A percentile compares a stretch with the other conserved stretches of the same genome.
These are phyloP conservation scores for Iguana delicatissima DNA, from an alignment of 2,797 vertebrate species.

Conservation along the genomic window DNA sequence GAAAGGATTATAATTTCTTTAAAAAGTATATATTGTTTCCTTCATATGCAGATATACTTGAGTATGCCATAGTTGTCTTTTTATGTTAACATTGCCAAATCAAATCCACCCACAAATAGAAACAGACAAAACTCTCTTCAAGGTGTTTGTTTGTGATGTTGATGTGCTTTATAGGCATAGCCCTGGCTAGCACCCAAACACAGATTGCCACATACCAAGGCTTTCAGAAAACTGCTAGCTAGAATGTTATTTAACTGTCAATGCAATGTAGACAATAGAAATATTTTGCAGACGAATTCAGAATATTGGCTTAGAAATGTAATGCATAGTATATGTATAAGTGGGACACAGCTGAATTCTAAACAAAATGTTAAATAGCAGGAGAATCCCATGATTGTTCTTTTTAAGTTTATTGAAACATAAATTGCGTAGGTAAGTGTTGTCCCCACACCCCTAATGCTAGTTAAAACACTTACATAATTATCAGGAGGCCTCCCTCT, in stretches of 20 bases:
- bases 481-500: no score
- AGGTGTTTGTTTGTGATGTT: slow-evolving; percentile 35
- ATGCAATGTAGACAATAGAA: slow-evolving; percentile 33
- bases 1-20: not conserved
- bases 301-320: slow-evolving; percentile 39
- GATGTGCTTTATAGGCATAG: slow-evolving; percentile 32
- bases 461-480: not conserved
- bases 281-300: slow-evolving; percentile 45
- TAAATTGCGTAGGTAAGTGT: no score
- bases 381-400: not conserved
- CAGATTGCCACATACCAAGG: slow-evolving; percentile 8
- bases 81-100: slow-evolving; percentile 7
- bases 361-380: not conserved
- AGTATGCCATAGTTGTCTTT: slow-evolving; percentile 26
- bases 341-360: not conserved
- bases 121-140: not conserved
- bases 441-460: not conserved
- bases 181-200: slow-evolving; percentile 33
- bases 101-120: slow-evolving; percentile 16
- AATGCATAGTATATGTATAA: not conserved
- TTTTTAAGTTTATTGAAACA: not conserved
- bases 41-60: not conserved
- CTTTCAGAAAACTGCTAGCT: slow-evolving; percentile 23
- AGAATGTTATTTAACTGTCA: slow-evolving; percentile 29
- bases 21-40: not conserved